Percentiles rank a stretch among this genome's conserved stretches.
Evolutionary conservation across 2,113 vertebrate species (phyloP).

Genomic region (Callocephalon fimbriatum): DNA sequence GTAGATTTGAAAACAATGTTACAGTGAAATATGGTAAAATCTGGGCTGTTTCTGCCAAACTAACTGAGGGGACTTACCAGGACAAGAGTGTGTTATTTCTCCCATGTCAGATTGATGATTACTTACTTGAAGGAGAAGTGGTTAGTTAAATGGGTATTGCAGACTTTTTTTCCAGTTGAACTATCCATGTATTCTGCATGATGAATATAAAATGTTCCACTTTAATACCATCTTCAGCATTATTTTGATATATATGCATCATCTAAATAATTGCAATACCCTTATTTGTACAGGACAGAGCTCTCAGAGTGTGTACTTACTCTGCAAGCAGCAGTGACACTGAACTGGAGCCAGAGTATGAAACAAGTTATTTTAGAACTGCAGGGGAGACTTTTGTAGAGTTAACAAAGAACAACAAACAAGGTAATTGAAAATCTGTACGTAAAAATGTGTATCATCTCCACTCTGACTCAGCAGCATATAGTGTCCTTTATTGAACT

Average conservation of each 20-base stretch:
- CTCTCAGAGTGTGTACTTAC: constrained; percentile 65
- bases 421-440: constrained; percentile 65
- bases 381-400: constrained; percentile 61
- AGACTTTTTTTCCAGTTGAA: background rate
- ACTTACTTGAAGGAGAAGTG: background rate
- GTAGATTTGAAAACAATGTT: background rate
- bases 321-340: constrained; percentile 72
- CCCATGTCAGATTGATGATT: background rate
- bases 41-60: background rate
- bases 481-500: constrained; percentile 1
- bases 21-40: background rate
- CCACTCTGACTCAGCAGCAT: background rate
- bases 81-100: background rate
- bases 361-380: constrained; percentile 53
- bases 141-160: background rate
- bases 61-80: background rate
- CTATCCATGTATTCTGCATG: background rate
- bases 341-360: constrained; percentile 65
- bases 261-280: background rate
- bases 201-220: background rate
- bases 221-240: background rate
- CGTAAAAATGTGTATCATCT: background rate
- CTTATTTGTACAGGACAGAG: constrained; percentile 65
- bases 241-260: background rate
- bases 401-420: constrained; percentile 66